These are phyloP conservation scores for Hypanus sabinus DNA, from an alignment of 2,113 vertebrate genomes.

Conservation along the genomic window DNA sequence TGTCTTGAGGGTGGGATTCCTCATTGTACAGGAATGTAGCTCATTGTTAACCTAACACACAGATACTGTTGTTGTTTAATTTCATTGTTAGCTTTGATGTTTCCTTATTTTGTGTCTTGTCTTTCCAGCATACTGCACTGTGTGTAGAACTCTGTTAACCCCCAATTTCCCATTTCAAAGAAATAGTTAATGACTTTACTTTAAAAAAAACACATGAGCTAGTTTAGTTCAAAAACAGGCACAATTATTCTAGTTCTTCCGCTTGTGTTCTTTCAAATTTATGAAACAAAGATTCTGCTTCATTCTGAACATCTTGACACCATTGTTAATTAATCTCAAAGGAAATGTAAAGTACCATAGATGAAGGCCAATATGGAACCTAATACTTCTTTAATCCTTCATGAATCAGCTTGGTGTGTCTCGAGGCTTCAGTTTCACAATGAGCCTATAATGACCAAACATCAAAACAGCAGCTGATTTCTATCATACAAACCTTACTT, in stretches of 20 bases:
- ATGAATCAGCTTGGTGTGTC: background rate
- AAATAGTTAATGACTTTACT: background rate
- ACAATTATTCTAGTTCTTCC: background rate
- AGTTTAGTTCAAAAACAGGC: background rate
- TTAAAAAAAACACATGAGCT: background rate
- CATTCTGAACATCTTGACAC: background rate
- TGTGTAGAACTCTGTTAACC: background rate
- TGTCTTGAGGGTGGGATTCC: background rate
- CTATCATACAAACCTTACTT: background rate
- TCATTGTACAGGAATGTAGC: background rate
- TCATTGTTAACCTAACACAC: background rate
- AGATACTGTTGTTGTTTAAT: background rate
- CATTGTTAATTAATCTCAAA: background rate
- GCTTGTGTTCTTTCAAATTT: background rate
- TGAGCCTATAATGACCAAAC: background rate
- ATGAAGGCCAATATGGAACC: background rate
- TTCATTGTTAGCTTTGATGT: constrained; percentile 5
- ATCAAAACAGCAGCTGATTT: background rate
- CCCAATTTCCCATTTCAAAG: background rate
- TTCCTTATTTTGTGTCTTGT: background rate
- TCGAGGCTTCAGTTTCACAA: background rate
- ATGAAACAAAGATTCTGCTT: background rate
- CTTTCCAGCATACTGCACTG: constrained; percentile 25
- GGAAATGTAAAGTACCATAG: background rate
- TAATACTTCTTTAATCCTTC: background rate